Base-by-base conservation (phyloP, 2,113 vertebrate species). In the Lethenteron reissneri region DNA sequence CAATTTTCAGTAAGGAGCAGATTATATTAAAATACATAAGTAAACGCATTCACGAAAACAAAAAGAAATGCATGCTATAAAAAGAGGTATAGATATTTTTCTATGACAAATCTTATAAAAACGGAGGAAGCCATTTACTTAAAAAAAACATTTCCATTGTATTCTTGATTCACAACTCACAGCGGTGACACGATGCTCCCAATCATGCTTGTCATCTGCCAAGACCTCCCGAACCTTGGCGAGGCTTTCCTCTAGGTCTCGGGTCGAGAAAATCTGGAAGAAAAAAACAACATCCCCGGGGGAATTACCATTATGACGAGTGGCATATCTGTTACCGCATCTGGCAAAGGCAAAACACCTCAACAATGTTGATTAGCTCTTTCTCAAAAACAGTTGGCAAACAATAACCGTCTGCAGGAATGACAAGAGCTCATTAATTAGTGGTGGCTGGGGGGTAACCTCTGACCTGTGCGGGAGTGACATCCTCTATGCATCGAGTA, bases 211-310 rank as follows among this genome's bases (percentile, higher is more conserved):
- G 81, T 97, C 92, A 76, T 97, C 92, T 9, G 92, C 96, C 72
- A 92, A 85, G 77, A 97, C 85, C 81, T 96, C 91, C 75, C 92
- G 86, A 81, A 97, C 95, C 83, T 97, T 97, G 79, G 96, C 96
- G 76, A 97, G 81, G 17, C 89, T 97, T 81, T 95, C 92, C 82
- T 97, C 92, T 74, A 97, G 86, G 79, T 97, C 92, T 76, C 92
- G 84, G 73, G 87, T 75, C 62, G 92, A 95, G 81, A 94, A 95
- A 72, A 97, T 97, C 92, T 97, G 76, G 13, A 80, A 25, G 10
- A 19, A 21, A 71, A 11, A 57, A 71, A 71, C n/a, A 11, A 71
- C 11, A 25, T 11, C 15, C 19, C 11, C 1, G 17, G n/a, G 5
- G 11, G n/a, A 12, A 19, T 25, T 6, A 57, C 10, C 10, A 9